Base-by-base conservation (phyloP, 2,888 invertebrate genomes). In the Parnassius apollo region DNA sequence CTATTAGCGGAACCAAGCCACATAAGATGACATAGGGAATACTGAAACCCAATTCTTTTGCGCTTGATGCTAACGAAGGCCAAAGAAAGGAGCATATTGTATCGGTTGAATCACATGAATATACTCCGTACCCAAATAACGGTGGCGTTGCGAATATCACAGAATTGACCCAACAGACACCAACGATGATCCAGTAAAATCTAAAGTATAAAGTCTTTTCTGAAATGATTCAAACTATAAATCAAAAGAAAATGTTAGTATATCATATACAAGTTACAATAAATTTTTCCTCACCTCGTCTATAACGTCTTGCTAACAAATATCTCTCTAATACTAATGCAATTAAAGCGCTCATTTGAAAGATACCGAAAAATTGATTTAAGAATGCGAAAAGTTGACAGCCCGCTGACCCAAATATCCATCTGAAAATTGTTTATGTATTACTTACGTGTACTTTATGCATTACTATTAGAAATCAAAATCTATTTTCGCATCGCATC, bases 361-460 rank as follows among this genome's bases (percentile, higher is more conserved):
- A 91, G 66, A 92, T 84, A 76, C 92, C 92, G 75, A 93, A 85
- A 71, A 93, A 90, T 77, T 92, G 92, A 74, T 92, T 91, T 70
- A 93, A 78, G 80, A 93, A 93, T 64, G 92, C 93, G 71, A 88
- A 93, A 60, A 93, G 77, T 73, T 93, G 91, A 76, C 93, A 93
- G 76, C 92, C 91, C 62, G 88, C 80, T 65, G 86, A 75, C 51
- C 93, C 92, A 73, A 93, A 93, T 57, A 93, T 73, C 93, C 93
- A 93, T 86, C 93, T 93, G 80, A 65, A 87, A 86, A 65, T 35
- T 49, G 13, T 49, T 49, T 35, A 35, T 35, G 4, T 35, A 35
- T 35, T 35, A 35, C 35, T 35, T 35, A 4, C 35, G 7, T 4
- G 35, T 35, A 18, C 18, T 18, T 18, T 18, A 18, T 18, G 35